Evolutionary conservation across 2,888 invertebrate species (phyloP).

Genomic region (Napeogenes inachia): DNA sequence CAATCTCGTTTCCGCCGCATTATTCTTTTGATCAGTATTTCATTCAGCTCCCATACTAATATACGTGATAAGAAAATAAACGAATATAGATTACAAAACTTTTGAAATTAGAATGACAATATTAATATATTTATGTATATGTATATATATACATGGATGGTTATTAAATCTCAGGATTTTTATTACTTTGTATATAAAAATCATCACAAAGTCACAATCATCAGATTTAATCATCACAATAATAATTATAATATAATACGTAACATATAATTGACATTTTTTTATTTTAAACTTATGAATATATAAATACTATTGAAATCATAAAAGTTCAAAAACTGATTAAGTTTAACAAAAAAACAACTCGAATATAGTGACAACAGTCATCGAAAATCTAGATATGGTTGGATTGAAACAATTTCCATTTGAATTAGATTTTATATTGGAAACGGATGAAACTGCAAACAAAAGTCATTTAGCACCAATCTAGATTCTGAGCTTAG

Average conservation of each 20-base stretch:
- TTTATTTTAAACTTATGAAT: no score
- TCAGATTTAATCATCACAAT: no score
- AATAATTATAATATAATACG: no score
- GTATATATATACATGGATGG: no score
- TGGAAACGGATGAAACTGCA: slow-evolving; percentile 19
- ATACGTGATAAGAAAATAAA: slow-evolving; percentile 34
- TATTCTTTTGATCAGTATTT: slow-evolving; percentile 30
- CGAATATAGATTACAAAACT: slow-evolving; percentile 18
- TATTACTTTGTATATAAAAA: no score
- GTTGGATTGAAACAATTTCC: slow-evolving; percentile 18
- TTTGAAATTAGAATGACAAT: slow-evolving; percentile 26
- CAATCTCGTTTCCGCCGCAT: slow-evolving; percentile 29
- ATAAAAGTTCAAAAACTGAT: background rate
- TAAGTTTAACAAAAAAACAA: slow-evolving; percentile 2
- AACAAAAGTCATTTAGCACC: slow-evolving; percentile 31
- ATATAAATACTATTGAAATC: no score
- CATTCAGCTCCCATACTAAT: slow-evolving; percentile 33
- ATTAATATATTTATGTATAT: background rate
- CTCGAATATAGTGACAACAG: slow-evolving; percentile 14
- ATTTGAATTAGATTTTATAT: slow-evolving; percentile 23
- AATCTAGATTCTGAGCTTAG: slow-evolving; percentile 22
- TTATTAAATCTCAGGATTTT: no score
- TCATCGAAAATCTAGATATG: slow-evolving; percentile 10
- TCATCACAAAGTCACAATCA: no score
- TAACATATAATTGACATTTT: no score